These are phyloP conservation scores for Oreochromis grahami DNA, from an alignment of 2,797 vertebrate genomes.

Conservation along the genomic window DNA sequence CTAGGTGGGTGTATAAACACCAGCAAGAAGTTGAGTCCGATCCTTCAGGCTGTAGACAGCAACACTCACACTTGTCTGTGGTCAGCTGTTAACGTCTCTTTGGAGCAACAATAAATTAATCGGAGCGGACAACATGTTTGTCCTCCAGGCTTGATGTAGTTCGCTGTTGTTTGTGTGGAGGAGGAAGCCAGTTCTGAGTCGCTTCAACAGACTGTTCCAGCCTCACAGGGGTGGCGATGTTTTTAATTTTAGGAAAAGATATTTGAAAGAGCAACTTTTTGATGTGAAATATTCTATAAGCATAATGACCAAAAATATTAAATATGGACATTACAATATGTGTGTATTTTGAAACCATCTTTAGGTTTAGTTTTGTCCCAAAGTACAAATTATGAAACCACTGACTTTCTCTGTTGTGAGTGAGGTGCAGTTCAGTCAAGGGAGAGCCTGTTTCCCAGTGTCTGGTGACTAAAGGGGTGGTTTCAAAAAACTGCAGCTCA, in stretches of 20 bases:
- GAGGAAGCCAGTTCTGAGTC: slow-evolving; percentile 8
- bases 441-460: background rate
- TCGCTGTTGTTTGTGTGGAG: slow-evolving; percentile 17
- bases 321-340: background rate
- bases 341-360: background rate
- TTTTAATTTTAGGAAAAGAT: slow-evolving; percentile 4
- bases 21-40: slow-evolving; percentile 4
- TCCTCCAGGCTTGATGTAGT: slow-evolving; percentile 48
- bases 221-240: background rate
- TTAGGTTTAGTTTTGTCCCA: background rate
- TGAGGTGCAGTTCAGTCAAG: background rate
- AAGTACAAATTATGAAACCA: background rate
- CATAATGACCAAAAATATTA: background rate
- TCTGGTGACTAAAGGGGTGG: too few relatives aligned
- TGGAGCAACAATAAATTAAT: slow-evolving; percentile 58
- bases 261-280: background rate
- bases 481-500: background rate
- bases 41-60: slow-evolving; percentile 42
- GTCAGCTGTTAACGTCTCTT: slow-evolving; percentile 55
- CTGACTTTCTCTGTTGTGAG: background rate
- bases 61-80: slow-evolving; percentile 39
- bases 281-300: background rate
- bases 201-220: background rate
- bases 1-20: slow-evolving; percentile 29
- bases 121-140: slow-evolving; percentile 47